Conservation (phyloP, 35 echinoderm and acorn worm species). For the Holothuria glaberrima region DNA sequence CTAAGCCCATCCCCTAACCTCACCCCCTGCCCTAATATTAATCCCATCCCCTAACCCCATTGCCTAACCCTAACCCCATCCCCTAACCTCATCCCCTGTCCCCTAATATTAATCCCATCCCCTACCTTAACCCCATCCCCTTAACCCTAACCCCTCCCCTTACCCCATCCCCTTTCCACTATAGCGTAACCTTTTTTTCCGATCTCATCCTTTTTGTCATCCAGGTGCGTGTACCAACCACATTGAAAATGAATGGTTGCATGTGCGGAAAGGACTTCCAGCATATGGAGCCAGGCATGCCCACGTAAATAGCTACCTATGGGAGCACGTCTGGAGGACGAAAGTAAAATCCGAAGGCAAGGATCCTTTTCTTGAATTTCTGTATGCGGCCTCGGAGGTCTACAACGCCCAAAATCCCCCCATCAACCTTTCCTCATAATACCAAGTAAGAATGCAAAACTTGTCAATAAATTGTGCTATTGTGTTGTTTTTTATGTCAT, state of each 20-base stretch:
- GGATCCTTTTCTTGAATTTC: slow-evolving; percentile 8
- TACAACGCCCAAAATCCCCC: background rate
- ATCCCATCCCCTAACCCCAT: too few relatives aligned
- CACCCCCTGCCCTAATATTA: too few relatives aligned
- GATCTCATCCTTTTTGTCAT: background rate
- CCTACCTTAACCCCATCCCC: background rate
- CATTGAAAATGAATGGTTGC: too few relatives aligned
- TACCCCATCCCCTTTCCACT: background rate
- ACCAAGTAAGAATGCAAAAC: too few relatives aligned
- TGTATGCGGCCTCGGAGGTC: slow-evolving; percentile 4
- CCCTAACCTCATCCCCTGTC: too few relatives aligned
- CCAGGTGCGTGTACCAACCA: slow-evolving; percentile 14
- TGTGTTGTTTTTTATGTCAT: background rate
- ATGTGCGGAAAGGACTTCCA: background rate
- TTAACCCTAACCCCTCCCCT: background rate
- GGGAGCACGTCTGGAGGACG: background rate
- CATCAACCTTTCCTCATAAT: background rate
- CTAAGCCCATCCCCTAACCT: background rate
- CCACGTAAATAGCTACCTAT: background rate
- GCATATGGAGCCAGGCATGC: slow-evolving; percentile 3
- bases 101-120: too few relatives aligned
- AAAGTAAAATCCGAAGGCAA: background rate
- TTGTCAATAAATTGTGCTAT: background rate
- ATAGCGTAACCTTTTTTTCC: background rate
- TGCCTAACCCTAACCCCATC: background rate